Evolutionary conservation across 2,113 vertebrate genomes (phyloP).

Genomic region (Dicentrarchus labrax): DNA sequence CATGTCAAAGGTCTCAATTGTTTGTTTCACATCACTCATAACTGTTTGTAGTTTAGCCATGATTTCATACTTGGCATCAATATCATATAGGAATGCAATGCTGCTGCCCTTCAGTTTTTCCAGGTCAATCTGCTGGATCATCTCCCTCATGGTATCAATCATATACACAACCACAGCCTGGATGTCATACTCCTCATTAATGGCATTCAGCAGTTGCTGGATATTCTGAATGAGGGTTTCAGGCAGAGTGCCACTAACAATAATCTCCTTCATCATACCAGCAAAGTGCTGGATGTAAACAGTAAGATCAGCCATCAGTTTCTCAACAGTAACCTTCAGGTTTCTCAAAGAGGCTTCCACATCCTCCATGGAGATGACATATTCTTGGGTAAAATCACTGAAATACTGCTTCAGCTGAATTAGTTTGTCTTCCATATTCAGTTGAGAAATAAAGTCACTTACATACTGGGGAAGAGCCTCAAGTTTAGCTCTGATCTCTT

Average conservation of each 20-base stretch:
- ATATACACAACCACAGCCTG: slow-evolving; percentile 73
- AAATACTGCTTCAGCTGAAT: slow-evolving; percentile 84
- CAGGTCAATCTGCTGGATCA: slow-evolving; percentile 82
- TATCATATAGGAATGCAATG: slow-evolving; percentile 85
- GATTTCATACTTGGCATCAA: slow-evolving; percentile 84
- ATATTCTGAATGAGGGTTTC: slow-evolving; percentile 82
- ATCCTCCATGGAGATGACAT: slow-evolving; percentile 85
- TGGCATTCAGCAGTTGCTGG: slow-evolving; percentile 79
- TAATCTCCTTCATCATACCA: slow-evolving; percentile 81
- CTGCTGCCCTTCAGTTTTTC: slow-evolving; percentile 79
- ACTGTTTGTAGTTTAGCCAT: slow-evolving; percentile 75
- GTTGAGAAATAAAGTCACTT: slow-evolving; percentile 82
- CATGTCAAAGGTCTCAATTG: slow-evolving; percentile 83
- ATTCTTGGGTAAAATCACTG: slow-evolving; percentile 51
- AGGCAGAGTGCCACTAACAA: slow-evolving; percentile 78
- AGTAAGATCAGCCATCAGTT: slow-evolving; percentile 78
- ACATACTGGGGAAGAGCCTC: slow-evolving; percentile 83
- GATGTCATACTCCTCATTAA: slow-evolving; percentile 87
- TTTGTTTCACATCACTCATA: slow-evolving; percentile 78
- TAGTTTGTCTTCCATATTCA: slow-evolving; percentile 84
- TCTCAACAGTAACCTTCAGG: slow-evolving; percentile 71
- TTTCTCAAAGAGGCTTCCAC: slow-evolving; percentile 82
- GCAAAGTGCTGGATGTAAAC: slow-evolving; percentile 77
- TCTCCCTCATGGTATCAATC: slow-evolving; percentile 78
- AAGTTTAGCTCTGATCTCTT: slow-evolving; percentile 82